Base-by-base conservation (phyloP, 2,888 invertebrate species). In the Trissolcus brochymenae region DNA sequence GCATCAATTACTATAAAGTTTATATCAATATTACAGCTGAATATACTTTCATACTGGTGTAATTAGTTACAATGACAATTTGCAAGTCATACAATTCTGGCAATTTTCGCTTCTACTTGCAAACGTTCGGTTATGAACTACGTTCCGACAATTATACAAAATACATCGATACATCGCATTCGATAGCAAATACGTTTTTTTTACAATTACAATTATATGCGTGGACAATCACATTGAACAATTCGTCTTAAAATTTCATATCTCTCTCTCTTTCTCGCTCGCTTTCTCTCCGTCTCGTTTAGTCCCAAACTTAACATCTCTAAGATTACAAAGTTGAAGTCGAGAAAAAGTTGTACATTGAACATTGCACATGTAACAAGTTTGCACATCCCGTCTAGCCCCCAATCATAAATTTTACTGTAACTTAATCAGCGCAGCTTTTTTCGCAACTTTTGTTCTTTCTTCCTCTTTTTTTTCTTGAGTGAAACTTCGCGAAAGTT, bases 31-130 rank as follows among this genome's bases (percentile, higher is more conserved):
- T 29, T 29, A 29, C 6, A 29, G 9, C 6, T 29, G 29, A 29
- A 29, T 29, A 66, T 66, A 66, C 76, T 77, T 77, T 77, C 68
- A 77, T 67, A 72, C 57, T 68, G 72, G 51, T 64, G 57, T 72
- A 64, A 68, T 64, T 60, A 61, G 50, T 71, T 76, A 29, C 56
- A 61, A 46, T 14, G 46, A 16, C 16, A 46, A n/a, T 14, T 16
- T 46, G 46, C 16, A 46, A 14, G 16, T 46, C 4, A 21, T 21
- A 14, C 6, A 46, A 46, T 46, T 46, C 14, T 46, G 46, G 46
- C 13, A 64, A 46, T n/a, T 51, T 50, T 43, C 46, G 62, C 19
- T 41, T 59, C 60, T 76, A 76, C 61, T 55, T 66, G 19, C 40
- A 54, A 67, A 59, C 68, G 57, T 50, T 29, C 29, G 9, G 6